A percentile compares a stretch with the other conserved stretches of the same genome.
These are phyloP conservation scores for Bombus breviceps DNA, from an alignment of 1,140 invertebrate genomes.

Conservation along the genomic window DNA sequence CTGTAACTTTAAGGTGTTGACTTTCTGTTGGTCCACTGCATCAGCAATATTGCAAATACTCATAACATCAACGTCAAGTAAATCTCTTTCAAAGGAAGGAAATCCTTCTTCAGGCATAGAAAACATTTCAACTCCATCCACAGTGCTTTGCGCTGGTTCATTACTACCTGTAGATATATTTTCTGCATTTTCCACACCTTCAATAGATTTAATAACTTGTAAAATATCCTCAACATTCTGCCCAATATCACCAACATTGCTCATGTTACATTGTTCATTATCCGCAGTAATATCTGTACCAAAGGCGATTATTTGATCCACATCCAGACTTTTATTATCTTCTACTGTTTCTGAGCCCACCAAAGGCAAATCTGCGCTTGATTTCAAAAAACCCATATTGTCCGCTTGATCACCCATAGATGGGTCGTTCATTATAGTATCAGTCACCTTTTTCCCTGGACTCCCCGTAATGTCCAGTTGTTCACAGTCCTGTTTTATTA, in stretches of 20 bases:
- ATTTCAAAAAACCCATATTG: conserved; percentile 86
- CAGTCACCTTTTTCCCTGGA: conserved; percentile 62
- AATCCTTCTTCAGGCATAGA: conserved; percentile 81
- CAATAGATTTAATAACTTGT: conserved; percentile 87
- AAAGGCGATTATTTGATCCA: conserved; percentile 76
- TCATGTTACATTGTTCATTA: conserved; percentile 63
- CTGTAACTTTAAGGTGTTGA: conserved; percentile 68
- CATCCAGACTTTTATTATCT: conserved; percentile 72
- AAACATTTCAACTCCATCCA: conserved; percentile 84
- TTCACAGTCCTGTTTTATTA: conserved; percentile 55
- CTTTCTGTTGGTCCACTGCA: conserved; percentile 72
- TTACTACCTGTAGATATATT: conserved; percentile 55
- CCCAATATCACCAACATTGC: conserved; percentile 80
- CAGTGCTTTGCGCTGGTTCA: conserved; percentile 69
- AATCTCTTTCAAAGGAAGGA: conserved; percentile 84
- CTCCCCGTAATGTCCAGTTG: conserved; percentile 53
- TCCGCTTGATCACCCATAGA: conserved; percentile 87
- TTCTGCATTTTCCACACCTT: conserved; percentile 80
- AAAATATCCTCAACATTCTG: conserved; percentile 86
- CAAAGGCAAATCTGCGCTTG: conserved; percentile 74
- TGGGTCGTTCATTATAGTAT: conserved; percentile 83
- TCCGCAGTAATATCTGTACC: conserved; percentile 59
- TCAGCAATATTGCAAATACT: conserved; percentile 82
- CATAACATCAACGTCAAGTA: conserved; percentile 85
- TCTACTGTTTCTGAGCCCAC: conserved; percentile 60